A percentile compares a stretch with the other conserved stretches of the same genome.
phyloP scores from a whole-genome alignment of 2,888 invertebrate species.

The Phragmatobia fuliginosa region DNA sequence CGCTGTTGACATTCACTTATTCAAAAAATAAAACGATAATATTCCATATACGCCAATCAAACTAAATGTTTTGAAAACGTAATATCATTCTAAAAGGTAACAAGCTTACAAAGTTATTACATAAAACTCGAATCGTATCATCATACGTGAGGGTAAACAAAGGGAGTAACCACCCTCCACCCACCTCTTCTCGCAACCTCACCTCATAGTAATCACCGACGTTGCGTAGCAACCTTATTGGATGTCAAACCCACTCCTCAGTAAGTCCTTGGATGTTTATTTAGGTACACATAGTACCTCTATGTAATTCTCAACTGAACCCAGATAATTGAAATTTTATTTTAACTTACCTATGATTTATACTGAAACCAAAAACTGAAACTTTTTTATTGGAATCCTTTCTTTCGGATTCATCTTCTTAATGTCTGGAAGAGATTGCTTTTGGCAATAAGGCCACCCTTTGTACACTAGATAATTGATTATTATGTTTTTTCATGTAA shows the following conservation, averaged over 20 bases:
- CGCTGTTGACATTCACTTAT: not conserved
- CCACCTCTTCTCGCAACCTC: not conserved
- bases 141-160: conserved; percentile 15
- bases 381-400: too few species aligned
- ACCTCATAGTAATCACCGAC: conserved; percentile 37
- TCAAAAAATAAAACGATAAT: not conserved
- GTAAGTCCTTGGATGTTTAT: too few species aligned
- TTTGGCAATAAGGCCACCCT: too few species aligned
- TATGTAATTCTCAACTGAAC: too few species aligned
- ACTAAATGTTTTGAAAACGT: not conserved
- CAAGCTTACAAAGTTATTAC: conserved; percentile 10
- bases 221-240: conserved; percentile 43
- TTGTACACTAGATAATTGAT: too few species aligned
- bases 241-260: conserved; percentile 40
- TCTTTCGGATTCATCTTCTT: too few species aligned
- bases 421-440: too few species aligned
- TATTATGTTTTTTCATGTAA: too few species aligned
- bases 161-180: conserved; percentile 19
- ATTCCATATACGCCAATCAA: not conserved
- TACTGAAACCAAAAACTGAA: too few species aligned
- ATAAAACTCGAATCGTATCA: conserved; percentile 13
- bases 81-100: not conserved
- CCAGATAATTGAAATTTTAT: not conserved
- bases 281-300: too few species aligned
- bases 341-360: too few species aligned